Base-by-base conservation (phyloP, 2,888 invertebrate species). In the Phyllotreta striolata region DNA sequence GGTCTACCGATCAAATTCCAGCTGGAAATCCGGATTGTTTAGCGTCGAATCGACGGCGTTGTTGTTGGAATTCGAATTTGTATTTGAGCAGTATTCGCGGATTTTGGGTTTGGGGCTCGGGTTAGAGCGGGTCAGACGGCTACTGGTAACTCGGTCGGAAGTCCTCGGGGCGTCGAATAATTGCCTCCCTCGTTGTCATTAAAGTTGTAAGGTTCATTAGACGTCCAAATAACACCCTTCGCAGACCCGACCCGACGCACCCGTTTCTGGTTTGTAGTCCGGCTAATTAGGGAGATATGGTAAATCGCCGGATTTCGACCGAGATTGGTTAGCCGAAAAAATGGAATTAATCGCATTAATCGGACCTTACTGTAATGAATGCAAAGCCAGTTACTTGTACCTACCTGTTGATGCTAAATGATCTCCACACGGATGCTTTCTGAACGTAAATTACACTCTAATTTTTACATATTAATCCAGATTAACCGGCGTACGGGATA, bases 141-240 rank as follows among this genome's bases (percentile, higher is more conserved):
- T 9, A 44, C 9, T 44, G 3, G 44, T 10, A 12, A 14, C n/a
- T 44, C 9, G 9, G 44, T 44, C 10, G 9, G 44, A 24, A 24
- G 7, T 6, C 44, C 44, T 10, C 12, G 10, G 44, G 44, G 12
- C 44, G 44, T 8, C 44, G 14, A 44, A 44, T 44, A 44, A 44
- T 44, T 44, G 44, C 44, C 44, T 44, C 44, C 44, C 9, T 44
- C 44, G 10, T n/a, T 14, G 44, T 44, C 44, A 44, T 44, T 44
- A 44, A 44, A 44, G 9, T 44, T 44, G 44, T 12, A 44, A 14
- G 44, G 44, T 44, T 44, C 44, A 44, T 44, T 44, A 44, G 44
- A n/a, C 44, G 44, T 12, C 44, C 10, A 44, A 14, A 44, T 44
- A 7, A 10, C 44, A n/a, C 44, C 44, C 44, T n/a, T 14, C 14